Percentiles rank a stretch among this genome's conserved stretches.
Evolutionary conservation across 2,113 vertebrate genomes (phyloP).

Genomic region (Cyanoramphus novaezelandiae): DNA sequence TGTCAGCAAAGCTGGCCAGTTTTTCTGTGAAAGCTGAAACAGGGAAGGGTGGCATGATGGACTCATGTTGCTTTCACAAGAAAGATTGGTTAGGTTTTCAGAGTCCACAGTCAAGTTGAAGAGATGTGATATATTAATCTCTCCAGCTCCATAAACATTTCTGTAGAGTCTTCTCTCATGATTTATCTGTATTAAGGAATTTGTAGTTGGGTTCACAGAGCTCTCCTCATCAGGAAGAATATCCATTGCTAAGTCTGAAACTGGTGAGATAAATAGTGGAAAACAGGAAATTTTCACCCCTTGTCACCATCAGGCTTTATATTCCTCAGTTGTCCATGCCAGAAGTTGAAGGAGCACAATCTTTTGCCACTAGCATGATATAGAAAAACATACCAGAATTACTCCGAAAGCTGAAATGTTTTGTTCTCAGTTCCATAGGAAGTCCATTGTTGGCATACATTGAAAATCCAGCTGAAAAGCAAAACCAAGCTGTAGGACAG

Average conservation of each 20-base stretch:
- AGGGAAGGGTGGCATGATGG: constrained; percentile 61
- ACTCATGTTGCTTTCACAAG: constrained; percentile 65
- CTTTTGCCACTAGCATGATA: not conserved
- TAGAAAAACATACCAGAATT: not conserved
- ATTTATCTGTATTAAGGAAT: constrained; percentile 69
- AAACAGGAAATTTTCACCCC: constrained; percentile 23
- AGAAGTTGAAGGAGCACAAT: constrained; percentile 1
- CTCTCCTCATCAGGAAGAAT: constrained; percentile 71
- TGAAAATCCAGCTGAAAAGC: constrained; percentile 51
- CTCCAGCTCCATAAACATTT: constrained; percentile 55
- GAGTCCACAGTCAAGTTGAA: constrained; percentile 75
- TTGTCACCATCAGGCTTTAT: constrained; percentile 51
- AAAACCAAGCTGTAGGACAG: constrained; percentile 4
- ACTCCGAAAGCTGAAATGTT: not conserved
- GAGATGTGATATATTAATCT: constrained; percentile 71
- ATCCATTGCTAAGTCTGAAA: constrained; percentile 74
- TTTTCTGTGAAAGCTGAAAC: constrained; percentile 77
- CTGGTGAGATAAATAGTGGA: constrained; percentile 20
- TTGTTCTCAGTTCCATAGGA: constrained; percentile 43
- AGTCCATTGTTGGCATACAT: constrained; percentile 11
- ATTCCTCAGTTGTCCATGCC: constrained; percentile 3
- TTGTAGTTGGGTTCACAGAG: constrained; percentile 66
- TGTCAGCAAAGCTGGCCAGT: constrained; percentile 91
- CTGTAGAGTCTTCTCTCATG: constrained; percentile 61
- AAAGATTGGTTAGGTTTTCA: constrained; percentile 75